These are phyloP conservation scores for Rhynchopsitta pachyrhyncha DNA, from an alignment of 2,113 vertebrate genomes.

Conservation along the genomic window DNA sequence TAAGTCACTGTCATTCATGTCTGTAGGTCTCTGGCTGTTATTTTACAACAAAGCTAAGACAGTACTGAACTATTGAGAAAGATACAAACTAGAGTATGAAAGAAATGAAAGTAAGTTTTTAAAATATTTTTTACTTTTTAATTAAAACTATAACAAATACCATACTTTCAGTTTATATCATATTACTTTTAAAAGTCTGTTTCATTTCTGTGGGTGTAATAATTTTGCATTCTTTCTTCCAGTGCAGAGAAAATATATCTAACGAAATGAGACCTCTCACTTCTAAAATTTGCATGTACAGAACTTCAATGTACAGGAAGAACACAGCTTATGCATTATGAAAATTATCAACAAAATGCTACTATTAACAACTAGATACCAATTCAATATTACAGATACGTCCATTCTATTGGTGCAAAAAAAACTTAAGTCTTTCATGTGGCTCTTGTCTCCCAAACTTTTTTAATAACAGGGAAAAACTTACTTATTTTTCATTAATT, in stretches of 20 bases:
- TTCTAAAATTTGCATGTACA: background rate
- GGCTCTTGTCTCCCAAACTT: background rate
- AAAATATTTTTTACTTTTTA: background rate
- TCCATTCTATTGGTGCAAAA: background rate
- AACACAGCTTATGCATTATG: background rate
- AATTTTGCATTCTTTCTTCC: background rate
- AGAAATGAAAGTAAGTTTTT: background rate
- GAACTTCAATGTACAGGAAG: background rate
- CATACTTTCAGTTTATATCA: background rate
- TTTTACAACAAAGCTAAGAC: background rate
- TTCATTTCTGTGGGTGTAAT: background rate
- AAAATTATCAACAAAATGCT: background rate
- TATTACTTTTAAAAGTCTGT: background rate
- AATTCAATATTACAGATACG: background rate
- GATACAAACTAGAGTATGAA: background rate
- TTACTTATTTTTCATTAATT: constrained; percentile 6
- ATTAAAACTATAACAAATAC: background rate
- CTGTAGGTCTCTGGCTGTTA: background rate
- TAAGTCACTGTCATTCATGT: background rate
- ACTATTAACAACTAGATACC: background rate
- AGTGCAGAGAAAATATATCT: background rate
- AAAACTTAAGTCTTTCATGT: background rate
- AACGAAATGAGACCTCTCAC: background rate
- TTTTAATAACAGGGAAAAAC: background rate
- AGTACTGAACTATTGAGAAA: background rate